Base-by-base conservation (phyloP, 2,113 vertebrate species). In the Orientallactaga bullata region DNA sequence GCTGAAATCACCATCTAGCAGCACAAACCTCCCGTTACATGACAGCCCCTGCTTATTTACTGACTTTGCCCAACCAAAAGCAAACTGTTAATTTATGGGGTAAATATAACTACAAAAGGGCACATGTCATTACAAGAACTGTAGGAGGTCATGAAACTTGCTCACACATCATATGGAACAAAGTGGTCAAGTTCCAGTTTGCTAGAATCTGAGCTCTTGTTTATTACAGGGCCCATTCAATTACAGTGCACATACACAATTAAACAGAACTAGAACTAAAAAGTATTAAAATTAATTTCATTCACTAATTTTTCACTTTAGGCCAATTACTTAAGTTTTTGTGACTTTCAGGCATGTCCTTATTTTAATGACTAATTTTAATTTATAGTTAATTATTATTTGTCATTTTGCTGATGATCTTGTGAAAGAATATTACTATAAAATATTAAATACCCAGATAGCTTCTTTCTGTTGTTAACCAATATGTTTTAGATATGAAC, bases 301-400 rank as follows among this genome's bases (percentile, higher is more conserved):
- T 85, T 79, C 10, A 26, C 32, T 85, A 71, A 86, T 94, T 93
- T 55, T 97, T 91, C 7, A 93, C 30, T 72, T 95, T 72, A 90
- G 17, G 42, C 30, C 20, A 95, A 93, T 85, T 85, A 86, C 74
- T 93, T 93, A 97, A 97, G 85, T 96, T 78, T 32, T 71, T 39
- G 95, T 95, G 87, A 94, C 47, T 88, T 78, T 91, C 58, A 82
- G 24, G 21, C 26, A 90, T 95, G 78, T 79, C 73, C 69, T 93
- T 92, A 94, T 85, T 95, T 96, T 96, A 95, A 84, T 85, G 72
- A 88, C 61, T 87, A 32, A 84, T 76, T 94, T 95, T 94, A 96
- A 95, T 94, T 95, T 93, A 93, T 32, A 95, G 91, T 35, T 81
- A 95, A 95, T 95, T 91, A 26, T 89, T 58, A 90, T 95, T 88